Evolutionary conservation across 2,797 vertebrate genomes (phyloP), one percentile per base, ranked within the genome.

Genomic region (Discoglossus pictus): DNA sequence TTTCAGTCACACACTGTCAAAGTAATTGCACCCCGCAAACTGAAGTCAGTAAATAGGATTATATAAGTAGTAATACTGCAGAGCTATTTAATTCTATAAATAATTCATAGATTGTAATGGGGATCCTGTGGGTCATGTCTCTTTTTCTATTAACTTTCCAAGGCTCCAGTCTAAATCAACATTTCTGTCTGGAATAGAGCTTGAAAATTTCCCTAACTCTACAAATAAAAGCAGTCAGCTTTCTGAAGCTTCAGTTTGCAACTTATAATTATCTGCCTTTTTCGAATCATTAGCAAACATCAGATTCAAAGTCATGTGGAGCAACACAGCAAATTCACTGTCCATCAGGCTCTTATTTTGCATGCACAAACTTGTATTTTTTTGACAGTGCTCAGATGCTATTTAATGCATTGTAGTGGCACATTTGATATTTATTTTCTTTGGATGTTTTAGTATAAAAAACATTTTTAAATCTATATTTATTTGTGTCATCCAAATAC

Each of bases 381-480:
- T 80, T 85, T 87, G 81, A 84, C 79, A 84, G 54, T 64, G 15
- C 61, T 84, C 83, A 87, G 84, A 76, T 84, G 63, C 46, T 73
- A 78, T 83, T 82, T 83, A 78, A 82, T 31, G 78, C 76, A 59
- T 65, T 78, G 38, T 61, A 76, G 20, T 9, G 80, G 35, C 78
- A 73, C 46, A 83, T 81, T 83, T 80, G 79, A 82, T 82, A 85
- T 82, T 80, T 81, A 72, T 50, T 39, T 77, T 78, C 73, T 73
- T 56, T 76, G 25, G 24, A 50, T 74, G 67, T 78, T 66, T 74
- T 76, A 83, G 78, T 73, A 54, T 75, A 50, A 79, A 81, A 10
- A 67, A 68, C 73, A 79, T 80, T 62, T 73, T 81, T 73, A 78
- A n/a, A n/a, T n/a, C n/a, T n/a, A n/a, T n/a, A n/a, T n/a, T n/a